Evolutionary conservation across 2,888 invertebrate genomes (phyloP), one percentile per base, ranked within the genome.

Genomic region (Noctua pronuba): DNA sequence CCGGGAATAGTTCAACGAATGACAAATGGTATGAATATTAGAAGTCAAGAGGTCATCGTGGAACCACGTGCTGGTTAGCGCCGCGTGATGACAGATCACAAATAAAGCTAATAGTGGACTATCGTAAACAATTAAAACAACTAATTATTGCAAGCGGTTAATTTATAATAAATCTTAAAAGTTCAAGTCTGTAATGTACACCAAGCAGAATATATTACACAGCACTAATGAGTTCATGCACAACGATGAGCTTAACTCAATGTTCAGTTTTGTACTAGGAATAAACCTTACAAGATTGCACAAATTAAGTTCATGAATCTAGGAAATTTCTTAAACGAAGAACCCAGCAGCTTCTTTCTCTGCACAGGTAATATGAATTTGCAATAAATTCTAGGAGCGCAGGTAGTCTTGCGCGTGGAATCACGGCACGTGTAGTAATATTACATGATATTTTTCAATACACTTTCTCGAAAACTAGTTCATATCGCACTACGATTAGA

Each of bases 1-100:
- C 55, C 13, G 28, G 41, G 46, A 73, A 71, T 73, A 73, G 70
- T 82, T 82, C 71, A 68, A 78, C 31, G 70, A 72, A 84, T 73
- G 73, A 77, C 49, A 69, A 79, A 77, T 72, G 31, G 28, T 64
- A 66, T 72, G 44, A 67, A 55, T 74, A 73, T 77, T 49, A 67
- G 38, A 72, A 55, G 62, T 75, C 38, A 38, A 66, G 44, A 75
- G 82, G 77, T 85, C 41, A n/a, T 49, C 21, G 24, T n/a, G 24
- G 31, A 64, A 68, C 35, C 60, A 71, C 55, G 49, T 77, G 70
- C 13, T 35, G 28, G 49, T 41, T 38, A 41, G 65, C 52, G 49
- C 69, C 66, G 35, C 62, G 60, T 75, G 66, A 38, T 52, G 49
- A 31, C 4, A 46, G 16, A 49, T 71, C 35, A 69, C 5, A 24